A percentile compares a stretch with the other conserved stretches of the same genome.
Conservation (phyloP, 2,113 vertebrate genomes). For the Hystrix brachyura region DNA sequence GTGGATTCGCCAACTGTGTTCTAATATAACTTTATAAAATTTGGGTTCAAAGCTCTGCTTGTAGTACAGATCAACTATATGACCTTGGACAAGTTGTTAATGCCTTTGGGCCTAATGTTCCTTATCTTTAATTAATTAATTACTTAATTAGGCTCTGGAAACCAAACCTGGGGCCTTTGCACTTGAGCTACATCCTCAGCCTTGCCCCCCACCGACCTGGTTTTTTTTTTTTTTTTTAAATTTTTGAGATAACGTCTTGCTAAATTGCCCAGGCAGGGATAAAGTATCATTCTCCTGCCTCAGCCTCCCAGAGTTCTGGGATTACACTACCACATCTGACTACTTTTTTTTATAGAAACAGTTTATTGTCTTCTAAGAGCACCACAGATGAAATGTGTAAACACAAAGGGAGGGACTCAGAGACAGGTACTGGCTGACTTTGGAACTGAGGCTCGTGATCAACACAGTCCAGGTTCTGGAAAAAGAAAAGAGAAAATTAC, state of each 20-base stretch:
- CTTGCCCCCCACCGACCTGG: too few species aligned
- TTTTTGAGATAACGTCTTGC: background rate
- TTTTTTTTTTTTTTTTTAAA: background rate
- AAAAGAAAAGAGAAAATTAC: constrained; percentile 81
- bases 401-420: constrained; percentile 93
- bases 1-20: background rate
- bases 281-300: background rate
- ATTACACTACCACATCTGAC: background rate
- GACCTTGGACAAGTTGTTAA: background rate
- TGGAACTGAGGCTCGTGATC: constrained; percentile 87
- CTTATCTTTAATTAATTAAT: background rate
- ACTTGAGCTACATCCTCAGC: background rate
- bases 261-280: background rate
- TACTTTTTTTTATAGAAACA: constrained; percentile 92
- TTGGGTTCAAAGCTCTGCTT: background rate
- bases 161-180: background rate
- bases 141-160: background rate
- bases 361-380: constrained; percentile 98
- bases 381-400: constrained; percentile 95
- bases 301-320: background rate
- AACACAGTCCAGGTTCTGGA: constrained; percentile 83
- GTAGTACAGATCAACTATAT: background rate
- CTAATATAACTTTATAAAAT: background rate
- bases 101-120: background rate
- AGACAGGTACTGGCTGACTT: constrained; percentile 92